A percentile compares a stretch with the other conserved stretches of the same genome.
These are phyloP conservation scores for Hipparchia sbordonii DNA, from an alignment of 2,888 invertebrate genomes.

Conservation along the genomic window DNA sequence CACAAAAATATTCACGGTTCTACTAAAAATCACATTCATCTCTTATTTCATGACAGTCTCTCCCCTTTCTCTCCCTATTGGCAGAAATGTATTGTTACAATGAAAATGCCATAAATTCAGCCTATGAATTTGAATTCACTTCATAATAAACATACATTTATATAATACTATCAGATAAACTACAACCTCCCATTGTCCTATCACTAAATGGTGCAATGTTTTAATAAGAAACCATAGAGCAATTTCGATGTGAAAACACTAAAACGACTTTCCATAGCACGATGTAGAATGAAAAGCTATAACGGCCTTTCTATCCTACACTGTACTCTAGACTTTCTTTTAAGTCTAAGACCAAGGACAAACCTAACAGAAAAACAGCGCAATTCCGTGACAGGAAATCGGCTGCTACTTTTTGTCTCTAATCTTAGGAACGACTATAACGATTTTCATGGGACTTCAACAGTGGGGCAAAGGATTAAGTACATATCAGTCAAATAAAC, in stretches of 20 bases:
- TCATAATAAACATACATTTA: too few relatives aligned
- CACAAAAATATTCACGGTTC: too few relatives aligned
- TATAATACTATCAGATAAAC: neutral
- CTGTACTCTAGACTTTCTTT: slow-evolving; percentile 20
- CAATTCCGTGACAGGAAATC: too few relatives aligned
- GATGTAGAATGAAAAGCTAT: slow-evolving; percentile 19
- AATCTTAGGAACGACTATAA: too few relatives aligned
- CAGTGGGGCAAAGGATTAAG: neutral
- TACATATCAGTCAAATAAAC: too few relatives aligned
- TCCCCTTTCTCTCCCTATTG: too few relatives aligned
- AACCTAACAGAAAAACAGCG: neutral
- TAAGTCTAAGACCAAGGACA: neutral
- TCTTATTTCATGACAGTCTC: too few relatives aligned
- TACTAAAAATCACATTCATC: too few relatives aligned
- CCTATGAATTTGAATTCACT: too few relatives aligned
- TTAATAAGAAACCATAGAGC: slow-evolving; percentile 9
- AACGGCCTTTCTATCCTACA: slow-evolving; percentile 11
- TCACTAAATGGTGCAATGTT: neutral
- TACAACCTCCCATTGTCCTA: neutral
- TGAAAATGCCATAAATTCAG: too few relatives aligned
- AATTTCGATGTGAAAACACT: slow-evolving; percentile 19
- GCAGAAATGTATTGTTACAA: too few relatives aligned
- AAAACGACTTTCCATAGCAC: slow-evolving; percentile 20
- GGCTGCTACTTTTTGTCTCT: too few relatives aligned
- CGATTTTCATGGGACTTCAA: neutral